A percentile compares a stretch with the other conserved stretches of the same genome.
Evolutionary conservation across 2,888 invertebrate genomes (phyloP).

Genomic region (Copidosoma aretas): DNA sequence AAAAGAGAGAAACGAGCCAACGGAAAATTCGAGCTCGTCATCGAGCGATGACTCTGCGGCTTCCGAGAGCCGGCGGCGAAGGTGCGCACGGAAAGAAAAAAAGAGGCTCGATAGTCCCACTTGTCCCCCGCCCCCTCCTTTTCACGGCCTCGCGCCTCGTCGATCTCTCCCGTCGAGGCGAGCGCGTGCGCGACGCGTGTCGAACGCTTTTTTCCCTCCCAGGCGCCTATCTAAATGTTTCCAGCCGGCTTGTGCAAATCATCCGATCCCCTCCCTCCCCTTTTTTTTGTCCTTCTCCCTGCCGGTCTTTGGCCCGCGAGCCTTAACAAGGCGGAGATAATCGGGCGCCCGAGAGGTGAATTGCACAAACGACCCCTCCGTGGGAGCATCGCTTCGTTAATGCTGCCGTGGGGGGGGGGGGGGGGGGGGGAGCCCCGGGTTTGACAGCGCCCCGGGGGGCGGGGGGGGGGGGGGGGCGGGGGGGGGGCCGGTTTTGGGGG

Average conservation of each 20-base stretch:
- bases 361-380: slow-evolving; percentile 58
- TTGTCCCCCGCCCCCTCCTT: neutral
- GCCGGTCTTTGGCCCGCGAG: slow-evolving; percentile 52
- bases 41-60: slow-evolving; percentile 35
- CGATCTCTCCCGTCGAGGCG: too few relatives aligned
- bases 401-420: slow-evolving; percentile 27
- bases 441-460: too few relatives aligned
- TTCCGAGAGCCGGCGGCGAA: neutral
- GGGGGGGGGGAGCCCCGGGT: too few relatives aligned
- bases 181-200: slow-evolving; percentile 14
- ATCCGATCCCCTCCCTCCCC: slow-evolving; percentile 28
- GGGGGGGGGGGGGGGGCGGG: too few relatives aligned
- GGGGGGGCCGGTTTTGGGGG: too few relatives aligned
- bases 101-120: slow-evolving; percentile 16
- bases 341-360: slow-evolving; percentile 57
- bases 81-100: neutral
- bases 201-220: slow-evolving; percentile 2
- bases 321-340: slow-evolving; percentile 59
- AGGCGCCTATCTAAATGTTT: slow-evolving; percentile 33
- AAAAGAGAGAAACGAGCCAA: neutral
- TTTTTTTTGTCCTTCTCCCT: too few relatives aligned
- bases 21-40: slow-evolving; percentile 33
- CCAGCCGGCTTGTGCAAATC: slow-evolving; percentile 47
- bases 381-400: slow-evolving; percentile 22
- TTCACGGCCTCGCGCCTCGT: neutral